These are phyloP conservation scores for Fregata magnificens DNA, from an alignment of 2,113 vertebrate species.

Conservation along the genomic window DNA sequence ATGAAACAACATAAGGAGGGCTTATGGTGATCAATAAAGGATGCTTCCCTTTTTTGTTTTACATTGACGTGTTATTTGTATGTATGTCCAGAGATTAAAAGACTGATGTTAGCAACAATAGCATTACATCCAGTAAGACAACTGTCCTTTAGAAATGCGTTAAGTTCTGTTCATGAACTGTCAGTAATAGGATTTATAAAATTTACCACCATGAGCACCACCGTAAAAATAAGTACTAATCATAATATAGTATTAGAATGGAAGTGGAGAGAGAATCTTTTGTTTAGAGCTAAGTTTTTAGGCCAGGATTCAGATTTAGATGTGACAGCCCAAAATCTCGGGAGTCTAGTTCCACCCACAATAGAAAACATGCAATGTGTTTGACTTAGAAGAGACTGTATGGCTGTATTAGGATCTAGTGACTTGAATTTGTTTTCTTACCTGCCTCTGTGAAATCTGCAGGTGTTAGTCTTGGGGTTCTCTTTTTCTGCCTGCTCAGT, in stretches of 20 bases:
- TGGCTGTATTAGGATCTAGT: background rate
- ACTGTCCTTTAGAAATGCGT: background rate
- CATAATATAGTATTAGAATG: background rate
- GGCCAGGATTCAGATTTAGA: background rate
- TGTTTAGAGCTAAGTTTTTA: background rate
- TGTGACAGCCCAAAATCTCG: background rate
- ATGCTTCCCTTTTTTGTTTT: background rate
- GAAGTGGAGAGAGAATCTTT: background rate
- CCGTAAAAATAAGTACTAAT: background rate
- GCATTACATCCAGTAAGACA: background rate
- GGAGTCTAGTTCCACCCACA: background rate
- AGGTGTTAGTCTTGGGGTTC: background rate
- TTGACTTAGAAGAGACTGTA: background rate
- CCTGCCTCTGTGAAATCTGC: background rate
- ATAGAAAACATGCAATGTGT: background rate
- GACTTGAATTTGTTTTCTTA: background rate
- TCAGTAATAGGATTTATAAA: background rate
- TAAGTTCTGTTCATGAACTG: background rate
- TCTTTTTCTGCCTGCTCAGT: background rate
- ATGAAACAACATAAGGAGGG: background rate
- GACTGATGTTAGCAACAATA: background rate
- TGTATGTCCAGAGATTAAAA: background rate
- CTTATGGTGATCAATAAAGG: background rate
- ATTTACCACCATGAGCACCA: background rate
- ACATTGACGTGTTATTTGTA: background rate